Base-by-base conservation (phyloP, 2,113 vertebrate genomes). In the Trematomus loennbergii region DNA sequence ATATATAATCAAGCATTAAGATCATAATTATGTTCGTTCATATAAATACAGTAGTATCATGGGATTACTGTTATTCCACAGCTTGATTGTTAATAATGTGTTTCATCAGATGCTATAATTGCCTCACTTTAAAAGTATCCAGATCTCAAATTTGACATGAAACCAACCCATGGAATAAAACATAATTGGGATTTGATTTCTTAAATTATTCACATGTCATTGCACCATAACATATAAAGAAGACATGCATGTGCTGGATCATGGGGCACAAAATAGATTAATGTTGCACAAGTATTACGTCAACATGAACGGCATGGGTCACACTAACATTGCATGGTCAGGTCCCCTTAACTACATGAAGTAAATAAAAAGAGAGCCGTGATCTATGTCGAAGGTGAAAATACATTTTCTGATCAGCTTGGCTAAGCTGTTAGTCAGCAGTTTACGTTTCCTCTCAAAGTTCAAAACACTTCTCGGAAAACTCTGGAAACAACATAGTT, bases 201-300 rank as follows among this genome's bases (percentile, higher is more conserved):
- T 46, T 18, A 59, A 67, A 71, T 33, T 2, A 50, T 61, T 25
- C 40, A 20, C 22, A 59, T 53, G 36, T 20, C 48, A 55, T 40
- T 60, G 18, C 59, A 65, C 46, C 13, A 66, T 20, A 2, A 8
- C 36, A 64, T 43, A 55, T n/a, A 78, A 71, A 71, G 22, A 8
- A 40, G 49, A 65, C 22, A 62, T 15, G 50, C 70, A 70, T 58
- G 58, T 25, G 70, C 43, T 33, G 20, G 36, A 70, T 60, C 9
- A 71, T 17, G 40, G 40, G n/a, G 9, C 5, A 18, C 50, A 66
- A 36, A 43, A 62, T 65, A 58, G 17, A 45, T 53, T 6, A 49
- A 55, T 61, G 12, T 62, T 72, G n/a, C 25, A 52, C 12, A 65
- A 59, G 46, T 49, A 22, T 13, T 46, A 50, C 5, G 54, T 7